phyloP scores from a whole-genome alignment of 2,797 vertebrate species.

The Molossus molossus region DNA sequence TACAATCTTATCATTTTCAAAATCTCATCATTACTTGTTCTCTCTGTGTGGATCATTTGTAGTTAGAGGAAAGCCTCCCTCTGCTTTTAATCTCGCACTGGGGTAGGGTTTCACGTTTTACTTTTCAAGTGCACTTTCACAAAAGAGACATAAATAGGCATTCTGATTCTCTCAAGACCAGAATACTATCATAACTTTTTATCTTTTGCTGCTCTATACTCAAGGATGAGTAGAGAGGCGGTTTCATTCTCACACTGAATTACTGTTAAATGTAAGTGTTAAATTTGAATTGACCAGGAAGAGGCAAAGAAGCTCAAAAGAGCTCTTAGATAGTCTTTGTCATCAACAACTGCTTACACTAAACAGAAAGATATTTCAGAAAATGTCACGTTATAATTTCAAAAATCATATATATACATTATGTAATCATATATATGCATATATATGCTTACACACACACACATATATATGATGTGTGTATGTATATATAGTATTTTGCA shows the following conservation, averaged over 20 bases:
- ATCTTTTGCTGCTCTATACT: slow-evolving; percentile 65
- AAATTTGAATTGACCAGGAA: slow-evolving; percentile 69
- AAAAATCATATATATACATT: background rate
- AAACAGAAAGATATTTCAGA: slow-evolving; percentile 40
- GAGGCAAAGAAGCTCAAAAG: slow-evolving; percentile 34
- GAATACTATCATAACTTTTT: slow-evolving; percentile 76
- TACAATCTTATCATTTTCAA: slow-evolving; percentile 85
- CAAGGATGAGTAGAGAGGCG: slow-evolving; percentile 49
- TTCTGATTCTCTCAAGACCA: slow-evolving; percentile 77
- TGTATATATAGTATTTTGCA: background rate
- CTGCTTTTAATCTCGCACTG: slow-evolving; percentile 86
- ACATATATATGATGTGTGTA: background rate
- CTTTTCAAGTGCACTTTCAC: slow-evolving; percentile 83
- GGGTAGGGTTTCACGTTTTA: slow-evolving; percentile 84
- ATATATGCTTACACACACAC: background rate
- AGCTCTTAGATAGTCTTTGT: background rate
- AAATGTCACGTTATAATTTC: background rate
- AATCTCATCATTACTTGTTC: slow-evolving; percentile 86
- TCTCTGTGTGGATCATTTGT: slow-evolving; percentile 82
- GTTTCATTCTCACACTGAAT: slow-evolving; percentile 76
- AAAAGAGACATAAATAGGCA: slow-evolving; percentile 84
- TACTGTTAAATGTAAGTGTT: slow-evolving; percentile 70
- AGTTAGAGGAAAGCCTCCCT: slow-evolving; percentile 86
- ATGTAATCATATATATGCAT: background rate
- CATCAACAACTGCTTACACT: background rate